A percentile compares a stretch with the other conserved stretches of the same genome.
These are phyloP conservation scores for Aphelenchoides besseyi DNA, from an alignment of 1,140 invertebrate genomes.

Conservation along the genomic window DNA sequence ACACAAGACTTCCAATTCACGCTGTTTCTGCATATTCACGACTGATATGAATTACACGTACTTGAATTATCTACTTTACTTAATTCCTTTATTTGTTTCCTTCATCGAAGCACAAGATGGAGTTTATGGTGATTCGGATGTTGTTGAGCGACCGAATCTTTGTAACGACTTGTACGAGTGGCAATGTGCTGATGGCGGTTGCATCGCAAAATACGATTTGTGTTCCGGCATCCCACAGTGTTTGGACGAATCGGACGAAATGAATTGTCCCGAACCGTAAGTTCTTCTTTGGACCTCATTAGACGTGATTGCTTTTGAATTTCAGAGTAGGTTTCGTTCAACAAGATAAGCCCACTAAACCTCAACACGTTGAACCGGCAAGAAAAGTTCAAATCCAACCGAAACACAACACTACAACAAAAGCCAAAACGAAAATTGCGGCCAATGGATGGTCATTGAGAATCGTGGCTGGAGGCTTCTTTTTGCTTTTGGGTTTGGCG, in stretches of 20 bases:
- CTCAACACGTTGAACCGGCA: background rate
- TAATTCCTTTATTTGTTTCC: background rate
- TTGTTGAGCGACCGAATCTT: background rate
- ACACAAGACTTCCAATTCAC: too few relatives aligned
- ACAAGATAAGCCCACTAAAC: background rate
- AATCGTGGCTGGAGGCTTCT: slow-evolving; percentile 7
- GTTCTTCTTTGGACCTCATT: background rate
- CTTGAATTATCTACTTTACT: too few relatives aligned
- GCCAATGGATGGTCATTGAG: slow-evolving; percentile 17
- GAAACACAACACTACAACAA: slow-evolving; percentile 19
- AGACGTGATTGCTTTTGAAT: background rate
- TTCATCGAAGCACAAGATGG: slow-evolving; percentile 9
- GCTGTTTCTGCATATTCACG: too few relatives aligned
- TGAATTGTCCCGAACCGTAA: slow-evolving; percentile 28
- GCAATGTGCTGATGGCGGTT: slow-evolving; percentile 75
- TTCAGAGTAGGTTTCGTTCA: background rate
- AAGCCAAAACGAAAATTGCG: background rate
- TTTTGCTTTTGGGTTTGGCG: background rate
- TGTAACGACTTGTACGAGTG: slow-evolving; percentile 22
- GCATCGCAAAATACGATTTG: slow-evolving; percentile 88
- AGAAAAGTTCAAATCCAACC: slow-evolving; percentile 12
- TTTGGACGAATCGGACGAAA: slow-evolving; percentile 80
- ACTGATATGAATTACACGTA: too few relatives aligned
- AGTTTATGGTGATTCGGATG: background rate
- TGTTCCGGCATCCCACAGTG: slow-evolving; percentile 91